phyloP scores from a whole-genome alignment of 2,888 invertebrate species.

The Zeuzera pyrina region DNA sequence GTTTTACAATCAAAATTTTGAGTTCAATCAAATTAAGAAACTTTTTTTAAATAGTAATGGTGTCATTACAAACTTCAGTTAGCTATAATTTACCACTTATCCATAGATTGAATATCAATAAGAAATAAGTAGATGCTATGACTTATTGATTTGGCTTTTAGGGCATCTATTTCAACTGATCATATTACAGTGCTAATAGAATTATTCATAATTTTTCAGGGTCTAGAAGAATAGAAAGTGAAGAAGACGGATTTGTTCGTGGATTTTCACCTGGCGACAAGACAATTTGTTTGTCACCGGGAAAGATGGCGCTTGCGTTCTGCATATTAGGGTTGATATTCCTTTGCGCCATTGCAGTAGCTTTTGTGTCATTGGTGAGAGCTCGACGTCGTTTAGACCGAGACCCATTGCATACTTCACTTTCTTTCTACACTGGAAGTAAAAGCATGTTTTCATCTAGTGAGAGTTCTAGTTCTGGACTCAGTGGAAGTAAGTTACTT shows the following conservation, averaged over 20 bases:
- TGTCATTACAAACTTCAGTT: no score
- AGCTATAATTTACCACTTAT: no score
- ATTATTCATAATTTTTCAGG: slow-evolving; percentile 29
- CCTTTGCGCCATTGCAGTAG: slow-evolving; percentile 79
- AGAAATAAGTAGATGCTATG: no score
- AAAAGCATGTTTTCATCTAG: slow-evolving; percentile 76
- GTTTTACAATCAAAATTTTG: no score
- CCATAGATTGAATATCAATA: no score
- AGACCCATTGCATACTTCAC: slow-evolving; percentile 65
- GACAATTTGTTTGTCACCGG: slow-evolving; percentile 81
- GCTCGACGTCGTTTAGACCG: slow-evolving; percentile 67
- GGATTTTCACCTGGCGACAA: slow-evolving; percentile 73
- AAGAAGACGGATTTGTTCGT: slow-evolving; percentile 50
- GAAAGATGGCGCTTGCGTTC: slow-evolving; percentile 83
- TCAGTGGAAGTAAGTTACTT: slow-evolving; percentile 74
- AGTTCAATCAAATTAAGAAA: no score
- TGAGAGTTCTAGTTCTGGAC: slow-evolving; percentile 73
- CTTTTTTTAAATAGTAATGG: no score
- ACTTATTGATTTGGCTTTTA: no score
- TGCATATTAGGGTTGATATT: slow-evolving; percentile 81
- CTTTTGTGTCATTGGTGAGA: slow-evolving; percentile 77
- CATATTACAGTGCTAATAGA: no score
- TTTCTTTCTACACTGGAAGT: slow-evolving; percentile 72
- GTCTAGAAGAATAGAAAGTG: slow-evolving; percentile 55
- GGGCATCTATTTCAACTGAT: no score